A percentile compares a stretch with the other conserved stretches of the same genome.
Conservation (phyloP, 1,140 invertebrate species). For the Belonocnema kinseyi region DNA sequence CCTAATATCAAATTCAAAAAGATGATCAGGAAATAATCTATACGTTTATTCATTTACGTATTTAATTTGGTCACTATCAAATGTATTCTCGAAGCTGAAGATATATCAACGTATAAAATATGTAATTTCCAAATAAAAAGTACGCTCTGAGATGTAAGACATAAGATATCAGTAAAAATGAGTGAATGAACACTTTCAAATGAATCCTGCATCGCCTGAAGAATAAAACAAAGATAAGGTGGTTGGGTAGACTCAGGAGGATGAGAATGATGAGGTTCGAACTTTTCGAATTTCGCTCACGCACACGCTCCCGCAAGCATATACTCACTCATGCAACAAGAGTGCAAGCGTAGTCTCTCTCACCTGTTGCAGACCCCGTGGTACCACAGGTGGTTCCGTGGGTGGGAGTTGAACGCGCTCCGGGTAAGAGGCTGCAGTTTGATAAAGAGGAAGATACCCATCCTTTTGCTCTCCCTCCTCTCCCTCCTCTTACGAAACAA, state of each 20-base stretch:
- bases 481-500: conserved; percentile 39
- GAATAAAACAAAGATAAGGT: conserved; percentile 46
- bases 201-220: conserved; percentile 34
- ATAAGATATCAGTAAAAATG: conserved; percentile 2
- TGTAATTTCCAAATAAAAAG: background rate
- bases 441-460: conserved; percentile 70
- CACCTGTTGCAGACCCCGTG: conserved; percentile 61
- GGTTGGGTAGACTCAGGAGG: conserved; percentile 32
- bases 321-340: conserved; percentile 57
- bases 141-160: background rate
- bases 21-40: no score
- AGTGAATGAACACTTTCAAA: conserved; percentile 25
- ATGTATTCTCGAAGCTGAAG: no score
- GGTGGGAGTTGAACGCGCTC: conserved; percentile 65
- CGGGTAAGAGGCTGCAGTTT: conserved; percentile 64
- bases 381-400: conserved; percentile 68
- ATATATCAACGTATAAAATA: no score
- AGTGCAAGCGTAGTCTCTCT: conserved; percentile 52
- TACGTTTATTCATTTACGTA: no score
- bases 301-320: conserved; percentile 64
- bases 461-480: conserved; percentile 40
- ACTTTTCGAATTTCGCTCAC: conserved; percentile 73
- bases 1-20: no score
- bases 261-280: conserved; percentile 46
- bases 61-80: no score